phyloP scores from a whole-genome alignment of 2,797 vertebrate species.

The Oreortyx pictus region DNA sequence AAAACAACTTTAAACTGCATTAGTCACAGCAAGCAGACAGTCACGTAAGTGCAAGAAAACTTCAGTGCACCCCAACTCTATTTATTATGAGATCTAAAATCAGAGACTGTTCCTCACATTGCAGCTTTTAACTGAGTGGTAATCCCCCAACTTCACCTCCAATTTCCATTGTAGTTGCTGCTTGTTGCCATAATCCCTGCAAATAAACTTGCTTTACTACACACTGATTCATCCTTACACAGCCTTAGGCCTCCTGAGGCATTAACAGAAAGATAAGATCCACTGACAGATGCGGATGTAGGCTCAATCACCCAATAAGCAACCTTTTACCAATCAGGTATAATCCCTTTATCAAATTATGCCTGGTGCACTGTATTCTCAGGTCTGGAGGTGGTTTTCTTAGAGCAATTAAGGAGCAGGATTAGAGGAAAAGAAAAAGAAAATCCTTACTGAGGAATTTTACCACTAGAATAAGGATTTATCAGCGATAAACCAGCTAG shows the following conservation, averaged over 20 bases:
- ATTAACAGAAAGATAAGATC: slow-evolving; percentile 36
- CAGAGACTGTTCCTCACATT: neutral
- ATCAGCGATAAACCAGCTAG: neutral
- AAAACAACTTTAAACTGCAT: neutral
- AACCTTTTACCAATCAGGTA: neutral
- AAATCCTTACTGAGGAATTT: neutral
- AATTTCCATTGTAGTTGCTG: neutral
- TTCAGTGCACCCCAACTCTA: neutral
- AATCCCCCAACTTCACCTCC: neutral
- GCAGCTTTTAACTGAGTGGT: neutral
- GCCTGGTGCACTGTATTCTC: neutral
- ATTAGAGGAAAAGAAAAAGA: neutral
- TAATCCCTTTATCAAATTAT: slow-evolving; percentile 15
- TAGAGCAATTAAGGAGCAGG: slow-evolving; percentile 26
- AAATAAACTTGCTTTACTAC: slow-evolving; percentile 23
- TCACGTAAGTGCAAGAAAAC: neutral
- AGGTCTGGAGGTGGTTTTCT: slow-evolving; percentile 1
- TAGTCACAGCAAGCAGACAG: neutral
- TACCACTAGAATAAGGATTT: neutral
- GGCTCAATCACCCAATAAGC: slow-evolving; percentile 6
- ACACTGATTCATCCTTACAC: neutral
- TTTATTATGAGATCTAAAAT: neutral
- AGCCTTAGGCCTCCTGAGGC: neutral
- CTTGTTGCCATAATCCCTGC: neutral
- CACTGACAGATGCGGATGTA: neutral